A percentile compares a stretch with the other conserved stretches of the same genome.
phyloP scores from a whole-genome alignment of 2,113 vertebrate genomes.

The Amazona guildingii region DNA sequence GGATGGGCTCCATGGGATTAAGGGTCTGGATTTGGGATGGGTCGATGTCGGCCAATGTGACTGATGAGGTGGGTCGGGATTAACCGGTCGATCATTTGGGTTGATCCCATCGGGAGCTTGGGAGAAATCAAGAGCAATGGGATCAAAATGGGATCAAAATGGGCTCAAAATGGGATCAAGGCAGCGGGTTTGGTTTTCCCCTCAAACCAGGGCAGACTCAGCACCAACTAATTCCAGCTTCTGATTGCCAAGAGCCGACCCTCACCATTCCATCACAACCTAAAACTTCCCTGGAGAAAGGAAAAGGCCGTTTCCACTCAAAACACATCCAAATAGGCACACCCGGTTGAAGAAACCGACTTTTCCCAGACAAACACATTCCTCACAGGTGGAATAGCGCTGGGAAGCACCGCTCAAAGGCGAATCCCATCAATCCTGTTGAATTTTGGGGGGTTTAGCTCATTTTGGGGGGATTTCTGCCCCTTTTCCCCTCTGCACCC shows the following conservation, averaged over 20 bases:
- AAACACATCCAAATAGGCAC: neutral
- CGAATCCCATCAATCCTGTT: fast-evolving
- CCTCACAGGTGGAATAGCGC: fast-evolving
- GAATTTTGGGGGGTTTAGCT: too few species aligned
- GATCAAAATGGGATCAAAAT: neutral
- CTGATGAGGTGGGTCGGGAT: fast-evolving
- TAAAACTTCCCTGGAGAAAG: neutral
- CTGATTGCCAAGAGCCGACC: neutral
- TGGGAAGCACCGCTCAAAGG: neutral
- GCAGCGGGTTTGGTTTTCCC: neutral
- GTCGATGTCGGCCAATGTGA: neutral
- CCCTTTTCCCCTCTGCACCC: neutral
- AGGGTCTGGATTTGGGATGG: neutral
- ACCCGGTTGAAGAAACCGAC: fast-evolving
- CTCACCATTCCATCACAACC: neutral
- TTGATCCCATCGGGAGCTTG: fast-evolving
- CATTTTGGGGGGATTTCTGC: neutral
- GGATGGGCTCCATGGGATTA: neutral
- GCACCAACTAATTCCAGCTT: neutral
- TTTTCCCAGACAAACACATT: neutral
- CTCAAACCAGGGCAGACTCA: too few species aligned
- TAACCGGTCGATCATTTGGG: fast-evolving
- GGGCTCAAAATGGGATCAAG: neutral
- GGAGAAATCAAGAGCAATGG: neutral
- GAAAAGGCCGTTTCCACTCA: neutral